phyloP scores from a whole-genome alignment of 1,140 invertebrate genomes.

The Physella acuta region DNA sequence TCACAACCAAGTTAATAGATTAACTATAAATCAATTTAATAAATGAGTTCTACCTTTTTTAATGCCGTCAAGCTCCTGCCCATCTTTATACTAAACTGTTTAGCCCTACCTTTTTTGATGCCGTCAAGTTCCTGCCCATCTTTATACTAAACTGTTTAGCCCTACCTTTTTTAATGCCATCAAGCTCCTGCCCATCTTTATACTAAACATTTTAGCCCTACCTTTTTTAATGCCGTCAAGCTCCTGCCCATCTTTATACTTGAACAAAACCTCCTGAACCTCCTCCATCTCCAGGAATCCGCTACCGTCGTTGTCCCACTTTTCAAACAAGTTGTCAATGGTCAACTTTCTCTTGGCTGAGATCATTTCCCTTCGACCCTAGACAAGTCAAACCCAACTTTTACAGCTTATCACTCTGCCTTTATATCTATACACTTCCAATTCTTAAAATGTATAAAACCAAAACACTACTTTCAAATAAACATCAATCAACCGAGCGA shows the following conservation, averaged over 20 bases:
- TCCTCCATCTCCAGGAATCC: slow-evolving; percentile 57
- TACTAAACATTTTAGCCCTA: slow-evolving; percentile 52
- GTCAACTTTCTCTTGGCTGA: slow-evolving; percentile 49
- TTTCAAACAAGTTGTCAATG: slow-evolving; percentile 57
- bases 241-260: slow-evolving; percentile 58
- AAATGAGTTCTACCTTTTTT: slow-evolving; percentile 47
- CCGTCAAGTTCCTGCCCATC: slow-evolving; percentile 52
- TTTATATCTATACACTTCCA: not conserved
- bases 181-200: slow-evolving; percentile 55
- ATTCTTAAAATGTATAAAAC: slow-evolving; percentile 13
- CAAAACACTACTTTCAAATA: too few relatives aligned
- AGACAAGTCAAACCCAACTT: too few relatives aligned
- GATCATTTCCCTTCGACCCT: slow-evolving; percentile 50
- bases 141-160: slow-evolving; percentile 56
- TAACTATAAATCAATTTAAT: too few relatives aligned
- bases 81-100: slow-evolving; percentile 58
- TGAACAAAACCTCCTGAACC: slow-evolving; percentile 49
- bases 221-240: slow-evolving; percentile 47
- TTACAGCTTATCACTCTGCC: not conserved
- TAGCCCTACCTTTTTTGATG: slow-evolving; percentile 48
- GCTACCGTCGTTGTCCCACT: slow-evolving; percentile 60
- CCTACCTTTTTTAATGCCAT: slow-evolving; percentile 49
- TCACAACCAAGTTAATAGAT: too few relatives aligned
- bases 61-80: slow-evolving; percentile 49
- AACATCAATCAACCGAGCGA: too few relatives aligned